Evolutionary conservation across 1,140 invertebrate species (phyloP).

Genomic region (Artemia franciscana): DNA sequence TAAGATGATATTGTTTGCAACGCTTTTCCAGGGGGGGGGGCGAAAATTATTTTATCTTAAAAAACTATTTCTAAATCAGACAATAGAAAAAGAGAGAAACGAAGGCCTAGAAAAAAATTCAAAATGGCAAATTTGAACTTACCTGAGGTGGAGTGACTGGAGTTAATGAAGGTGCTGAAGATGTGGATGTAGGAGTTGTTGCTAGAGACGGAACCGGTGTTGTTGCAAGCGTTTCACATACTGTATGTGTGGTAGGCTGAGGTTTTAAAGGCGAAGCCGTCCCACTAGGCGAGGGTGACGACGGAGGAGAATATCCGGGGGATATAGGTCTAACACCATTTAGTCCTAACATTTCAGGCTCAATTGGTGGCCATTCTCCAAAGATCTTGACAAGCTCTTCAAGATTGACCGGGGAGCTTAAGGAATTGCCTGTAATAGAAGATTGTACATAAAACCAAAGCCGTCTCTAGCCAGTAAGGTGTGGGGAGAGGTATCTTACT

Average conservation of each 20-base stretch:
- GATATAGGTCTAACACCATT: constrained; percentile 21
- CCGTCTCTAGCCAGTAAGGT: too few species aligned
- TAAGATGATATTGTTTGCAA: too few species aligned
- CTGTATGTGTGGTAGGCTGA: neutral
- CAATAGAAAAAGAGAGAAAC: too few species aligned
- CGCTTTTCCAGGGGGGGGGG: too few species aligned
- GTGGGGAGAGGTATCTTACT: too few species aligned
- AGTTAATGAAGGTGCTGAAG: neutral
- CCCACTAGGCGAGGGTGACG: constrained; percentile 1
- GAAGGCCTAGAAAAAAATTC: too few species aligned
- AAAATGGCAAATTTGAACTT: neutral
- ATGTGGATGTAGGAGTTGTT: neutral
- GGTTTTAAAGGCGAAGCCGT: neutral
- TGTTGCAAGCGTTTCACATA: neutral
- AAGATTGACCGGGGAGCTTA: constrained; percentile 12
- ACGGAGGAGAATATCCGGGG: too few species aligned
- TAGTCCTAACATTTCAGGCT: constrained; percentile 11
- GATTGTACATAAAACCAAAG: too few species aligned
- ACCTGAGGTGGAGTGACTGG: neutral
- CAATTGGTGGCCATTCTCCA: constrained; percentile 6
- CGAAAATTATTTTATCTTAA: too few species aligned
- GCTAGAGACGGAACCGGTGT: neutral
- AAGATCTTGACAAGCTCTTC: constrained; percentile 10
- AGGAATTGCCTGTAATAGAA: too few species aligned
- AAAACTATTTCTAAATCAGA: too few species aligned